phyloP scores from a whole-genome alignment of 1,140 invertebrate species.

The Homarus americanus region DNA sequence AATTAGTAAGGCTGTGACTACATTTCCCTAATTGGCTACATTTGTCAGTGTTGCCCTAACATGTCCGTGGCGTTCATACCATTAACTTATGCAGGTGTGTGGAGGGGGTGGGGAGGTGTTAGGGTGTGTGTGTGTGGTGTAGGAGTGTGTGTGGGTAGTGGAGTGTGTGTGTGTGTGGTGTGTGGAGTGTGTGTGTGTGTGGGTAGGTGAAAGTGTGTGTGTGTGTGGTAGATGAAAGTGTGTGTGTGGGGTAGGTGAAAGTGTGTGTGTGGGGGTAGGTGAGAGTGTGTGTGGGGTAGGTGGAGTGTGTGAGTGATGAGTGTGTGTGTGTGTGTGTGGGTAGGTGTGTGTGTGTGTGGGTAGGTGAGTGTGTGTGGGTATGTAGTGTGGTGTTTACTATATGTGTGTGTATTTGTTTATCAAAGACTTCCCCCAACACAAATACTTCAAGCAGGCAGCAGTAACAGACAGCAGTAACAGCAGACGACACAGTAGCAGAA shows the following conservation, averaged over 20 bases:
- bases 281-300: neutral
- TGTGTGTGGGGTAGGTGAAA: too few relatives aligned
- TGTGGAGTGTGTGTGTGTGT: neutral
- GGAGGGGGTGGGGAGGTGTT: neutral
- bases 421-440: too few relatives aligned
- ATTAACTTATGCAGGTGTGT: neutral
- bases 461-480: too few relatives aligned
- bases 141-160: too few relatives aligned
- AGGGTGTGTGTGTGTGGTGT: neutral
- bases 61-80: neutral
- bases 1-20: neutral
- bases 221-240: too few relatives aligned
- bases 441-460: too few relatives aligned
- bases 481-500: too few relatives aligned
- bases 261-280: neutral
- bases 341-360: neutral
- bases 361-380: neutral
- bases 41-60: neutral
- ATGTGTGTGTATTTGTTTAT: too few relatives aligned
- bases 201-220: neutral
- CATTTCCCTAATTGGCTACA: neutral
- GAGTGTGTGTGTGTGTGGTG: neutral
- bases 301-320: too few relatives aligned
- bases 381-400: neutral
- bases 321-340: constrained; percentile 2